Evolutionary conservation across 2,888 invertebrate genomes (phyloP), one percentile per base, ranked within the genome.

Genomic region (Phlogophora meticulosa): DNA sequence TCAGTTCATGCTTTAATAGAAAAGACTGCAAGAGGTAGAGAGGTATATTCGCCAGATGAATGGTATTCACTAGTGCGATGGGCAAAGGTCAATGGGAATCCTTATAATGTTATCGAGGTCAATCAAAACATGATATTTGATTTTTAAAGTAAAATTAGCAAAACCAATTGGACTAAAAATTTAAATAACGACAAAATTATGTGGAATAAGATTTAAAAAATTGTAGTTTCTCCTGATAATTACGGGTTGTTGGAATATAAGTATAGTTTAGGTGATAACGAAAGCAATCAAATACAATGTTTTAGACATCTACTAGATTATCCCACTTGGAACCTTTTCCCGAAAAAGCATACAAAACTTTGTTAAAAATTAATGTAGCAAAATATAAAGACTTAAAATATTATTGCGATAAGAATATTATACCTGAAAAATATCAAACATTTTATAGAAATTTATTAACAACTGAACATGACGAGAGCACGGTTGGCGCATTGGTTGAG

Each of bases 1-100:
- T 56, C 45, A 15, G 56, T 56, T 45, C 56, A 56, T 56, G 43
- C 56, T 34, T 45, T 56, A 56, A 56, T 56, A 43, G 56, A 56
- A 55, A 55, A 42, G 28, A 53, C 52, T 22, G 38, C 42, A n/a
- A 55, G 40, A 55, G 42, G 28, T 24, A 55, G 28, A 28, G n/a
- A 55, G 17, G 55, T 55, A 11, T 52, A 61, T 52, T 36, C 52
- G 20, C 42, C 51, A 51, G 52, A 61, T 52, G 52, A 52, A 61
- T 61, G 61, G 52, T 61, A 52, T 61, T 52, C 45, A 36, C 34
- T 61, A 36, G 61, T 53, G n/a, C 61, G 61, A 43, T 61, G 61
- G 61, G 52, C 61, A 20, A 61, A 61, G 22, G 52, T 36, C 4
- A 61, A 61, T 42, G 52, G 52, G 20, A 53, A 53, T 28, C 61